A percentile compares a stretch with the other conserved stretches of the same genome.
Conservation (phyloP, 2,113 vertebrate species). For the Agapornis roseicollis region DNA sequence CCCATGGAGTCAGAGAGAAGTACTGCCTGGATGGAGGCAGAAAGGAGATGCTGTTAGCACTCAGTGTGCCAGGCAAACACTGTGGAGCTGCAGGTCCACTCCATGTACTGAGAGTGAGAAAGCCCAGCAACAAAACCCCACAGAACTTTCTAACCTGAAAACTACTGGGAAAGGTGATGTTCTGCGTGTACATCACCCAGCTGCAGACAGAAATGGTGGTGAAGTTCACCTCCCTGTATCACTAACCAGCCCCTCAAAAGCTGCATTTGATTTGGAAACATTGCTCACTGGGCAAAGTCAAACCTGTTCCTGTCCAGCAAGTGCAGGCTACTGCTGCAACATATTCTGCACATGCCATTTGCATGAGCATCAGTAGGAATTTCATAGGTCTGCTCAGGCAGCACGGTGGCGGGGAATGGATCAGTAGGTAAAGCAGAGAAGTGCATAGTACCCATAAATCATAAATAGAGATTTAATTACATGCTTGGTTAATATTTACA, state of each 20-base stretch:
- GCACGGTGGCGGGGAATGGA: neutral
- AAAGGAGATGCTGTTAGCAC: neutral
- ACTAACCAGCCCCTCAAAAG: neutral
- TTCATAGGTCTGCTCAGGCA: neutral
- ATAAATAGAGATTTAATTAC: slow-evolving; percentile 54
- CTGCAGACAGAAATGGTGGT: neutral
- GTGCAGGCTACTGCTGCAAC: neutral
- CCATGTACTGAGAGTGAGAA: fast-evolving
- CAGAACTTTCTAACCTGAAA: neutral
- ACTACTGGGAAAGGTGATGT: neutral
- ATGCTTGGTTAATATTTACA: slow-evolving; percentile 52
- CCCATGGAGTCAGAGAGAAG: neutral
- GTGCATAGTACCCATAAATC: neutral
- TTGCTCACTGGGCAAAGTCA: neutral
- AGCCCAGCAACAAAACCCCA: neutral
- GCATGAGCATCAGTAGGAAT: neutral
- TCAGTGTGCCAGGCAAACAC: neutral
- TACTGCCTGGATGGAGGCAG: neutral
- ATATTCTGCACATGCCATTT: neutral
- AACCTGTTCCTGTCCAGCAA: neutral
- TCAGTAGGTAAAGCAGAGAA: slow-evolving; percentile 3
- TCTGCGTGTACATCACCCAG: neutral
- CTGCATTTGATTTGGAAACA: neutral
- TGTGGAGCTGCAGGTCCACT: neutral
- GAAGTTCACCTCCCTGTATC: neutral